A percentile compares a stretch with the other conserved stretches of the same genome.
These are phyloP conservation scores for Ceryle rudis DNA, from an alignment of 2,797 vertebrate genomes.

Conservation along the genomic window DNA sequence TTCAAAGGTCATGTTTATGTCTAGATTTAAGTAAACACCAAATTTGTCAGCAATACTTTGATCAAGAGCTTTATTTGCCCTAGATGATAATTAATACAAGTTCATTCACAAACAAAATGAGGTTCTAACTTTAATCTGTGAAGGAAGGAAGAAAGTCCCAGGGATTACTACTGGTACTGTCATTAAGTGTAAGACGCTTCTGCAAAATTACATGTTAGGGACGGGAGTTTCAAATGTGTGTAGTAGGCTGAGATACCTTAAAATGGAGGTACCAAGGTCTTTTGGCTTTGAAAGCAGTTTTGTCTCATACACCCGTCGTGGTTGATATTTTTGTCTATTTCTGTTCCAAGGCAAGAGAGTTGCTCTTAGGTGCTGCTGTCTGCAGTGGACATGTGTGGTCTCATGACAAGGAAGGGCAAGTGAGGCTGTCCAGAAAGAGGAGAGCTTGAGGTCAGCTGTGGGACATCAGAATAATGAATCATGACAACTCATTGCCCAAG, in stretches of 20 bases:
- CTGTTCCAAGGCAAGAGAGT: background rate
- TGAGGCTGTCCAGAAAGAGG: background rate
- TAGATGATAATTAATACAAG: background rate
- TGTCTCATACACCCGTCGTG: background rate
- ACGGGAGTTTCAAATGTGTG: background rate
- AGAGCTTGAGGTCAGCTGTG: background rate
- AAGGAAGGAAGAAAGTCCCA: background rate
- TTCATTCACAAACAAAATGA: background rate
- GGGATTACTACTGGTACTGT: background rate
- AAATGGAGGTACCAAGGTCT: background rate
- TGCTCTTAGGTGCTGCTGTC: background rate
- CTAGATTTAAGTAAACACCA: conserved; percentile 16
- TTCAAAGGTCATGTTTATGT: background rate
- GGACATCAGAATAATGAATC: background rate
- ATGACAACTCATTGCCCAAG: background rate
- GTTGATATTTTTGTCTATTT: background rate
- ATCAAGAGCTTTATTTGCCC: background rate
- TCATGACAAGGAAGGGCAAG: background rate
- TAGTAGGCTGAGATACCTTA: background rate
- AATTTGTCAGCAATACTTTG: background rate
- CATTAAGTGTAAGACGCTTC: background rate
- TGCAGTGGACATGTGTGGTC: background rate
- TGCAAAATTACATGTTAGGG: background rate
- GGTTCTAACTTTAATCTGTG: background rate
- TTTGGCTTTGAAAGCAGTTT: background rate